A percentile compares a stretch with the other conserved stretches of the same genome.
Conservation (phyloP, 2,797 vertebrate genomes). For the Rhyacichthys aspro region DNA sequence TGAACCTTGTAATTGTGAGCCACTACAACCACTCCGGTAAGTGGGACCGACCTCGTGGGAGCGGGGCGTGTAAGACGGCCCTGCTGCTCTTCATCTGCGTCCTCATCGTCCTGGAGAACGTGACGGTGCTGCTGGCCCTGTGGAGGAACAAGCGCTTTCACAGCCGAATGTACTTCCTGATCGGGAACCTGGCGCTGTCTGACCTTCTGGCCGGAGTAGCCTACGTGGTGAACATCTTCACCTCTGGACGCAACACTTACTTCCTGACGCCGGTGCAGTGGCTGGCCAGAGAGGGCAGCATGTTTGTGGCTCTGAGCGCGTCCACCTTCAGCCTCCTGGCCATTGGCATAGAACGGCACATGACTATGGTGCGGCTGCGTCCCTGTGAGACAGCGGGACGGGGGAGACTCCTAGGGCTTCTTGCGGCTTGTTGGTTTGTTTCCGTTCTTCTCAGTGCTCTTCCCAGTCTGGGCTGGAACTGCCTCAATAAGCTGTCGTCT, state of each 20-base stretch:
- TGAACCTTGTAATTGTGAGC: conserved; percentile 72
- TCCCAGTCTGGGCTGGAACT: conserved; percentile 84
- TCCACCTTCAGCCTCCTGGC: conserved; percentile 84
- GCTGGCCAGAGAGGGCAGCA: conserved; percentile 82
- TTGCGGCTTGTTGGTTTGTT: conserved; percentile 81
- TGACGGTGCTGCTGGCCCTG: conserved; percentile 80
- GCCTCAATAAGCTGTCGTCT: conserved; percentile 60
- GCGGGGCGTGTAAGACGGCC: conserved; percentile 62
- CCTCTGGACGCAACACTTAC: conserved; percentile 77
- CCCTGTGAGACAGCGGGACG: conserved; percentile 79
- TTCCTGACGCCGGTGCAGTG: conserved; percentile 78
- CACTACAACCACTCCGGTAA: conserved; percentile 84
- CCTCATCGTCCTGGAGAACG: conserved; percentile 82
- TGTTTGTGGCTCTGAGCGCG: conserved; percentile 84
- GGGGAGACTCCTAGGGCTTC: conserved; percentile 74
- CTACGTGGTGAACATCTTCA: conserved; percentile 83
- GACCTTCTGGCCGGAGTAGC: conserved; percentile 84
- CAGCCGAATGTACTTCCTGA: conserved; percentile 84
- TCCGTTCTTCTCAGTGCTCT: conserved; percentile 79
- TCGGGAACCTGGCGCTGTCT: conserved; percentile 83
- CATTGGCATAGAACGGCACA: conserved; percentile 83
- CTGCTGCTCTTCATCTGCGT: conserved; percentile 78
- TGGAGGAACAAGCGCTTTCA: conserved; percentile 84
- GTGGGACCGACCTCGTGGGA: conserved; percentile 66
- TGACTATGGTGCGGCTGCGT: conserved; percentile 83